phyloP scores from a whole-genome alignment of 2,888 invertebrate species.

The Chironomus riparius region DNA sequence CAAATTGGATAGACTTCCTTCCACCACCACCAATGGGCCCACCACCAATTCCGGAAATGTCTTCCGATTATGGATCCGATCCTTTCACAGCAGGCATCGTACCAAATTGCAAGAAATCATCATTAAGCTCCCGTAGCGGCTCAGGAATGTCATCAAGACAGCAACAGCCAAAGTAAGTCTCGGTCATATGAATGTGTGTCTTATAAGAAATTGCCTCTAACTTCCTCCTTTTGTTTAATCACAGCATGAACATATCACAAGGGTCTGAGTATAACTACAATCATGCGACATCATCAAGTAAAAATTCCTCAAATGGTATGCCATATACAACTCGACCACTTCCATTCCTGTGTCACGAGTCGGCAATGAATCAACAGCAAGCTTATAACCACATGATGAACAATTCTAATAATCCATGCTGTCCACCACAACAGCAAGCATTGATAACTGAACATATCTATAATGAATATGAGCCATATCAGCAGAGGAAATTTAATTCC shows the following conservation, averaged over 20 bases:
- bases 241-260: constrained; percentile 24
- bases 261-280: constrained; percentile 14
- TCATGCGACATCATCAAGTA: constrained; percentile 21
- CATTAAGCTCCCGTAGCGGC: constrained; percentile 39
- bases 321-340: constrained; percentile 12
- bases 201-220: neutral
- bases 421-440: neutral
- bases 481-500: constrained; percentile 16
- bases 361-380: constrained; percentile 22
- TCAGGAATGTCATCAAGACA: constrained; percentile 40
- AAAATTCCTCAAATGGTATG: constrained; percentile 22
- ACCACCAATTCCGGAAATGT: constrained; percentile 44
- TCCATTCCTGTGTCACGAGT: constrained; percentile 20
- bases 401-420: neutral
- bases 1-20: constrained; percentile 51
- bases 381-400: constrained; percentile 16
- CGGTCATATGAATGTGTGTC: neutral
- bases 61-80: constrained; percentile 5
- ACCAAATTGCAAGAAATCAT: constrained; percentile 19
- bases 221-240: neutral
- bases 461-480: constrained; percentile 25
- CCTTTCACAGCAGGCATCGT: constrained; percentile 1
- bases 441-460: constrained; percentile 17
- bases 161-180: constrained; percentile 37
- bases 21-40: constrained; percentile 54